phyloP scores from a whole-genome alignment of 2,797 vertebrate species.

The Hipposideros larvatus region DNA sequence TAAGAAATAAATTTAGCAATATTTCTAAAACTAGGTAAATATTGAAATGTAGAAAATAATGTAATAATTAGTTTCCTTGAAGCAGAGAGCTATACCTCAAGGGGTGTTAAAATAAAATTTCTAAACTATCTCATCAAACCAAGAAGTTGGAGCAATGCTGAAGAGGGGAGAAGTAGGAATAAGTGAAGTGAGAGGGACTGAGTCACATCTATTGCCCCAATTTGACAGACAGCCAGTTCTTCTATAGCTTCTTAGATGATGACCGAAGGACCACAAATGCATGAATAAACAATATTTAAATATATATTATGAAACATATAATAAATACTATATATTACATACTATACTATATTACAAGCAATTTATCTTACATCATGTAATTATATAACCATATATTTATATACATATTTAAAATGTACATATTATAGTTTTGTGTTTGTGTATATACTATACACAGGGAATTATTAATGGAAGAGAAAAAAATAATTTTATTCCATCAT shows the following conservation, averaged over 20 bases:
- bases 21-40: neutral
- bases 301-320: neutral
- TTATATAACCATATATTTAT: neutral
- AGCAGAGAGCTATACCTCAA: neutral
- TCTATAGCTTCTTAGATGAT: neutral
- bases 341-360: neutral
- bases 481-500: neutral
- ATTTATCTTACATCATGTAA: neutral
- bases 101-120: neutral
- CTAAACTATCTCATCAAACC: neutral
- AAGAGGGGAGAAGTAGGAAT: neutral
- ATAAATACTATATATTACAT: neutral
- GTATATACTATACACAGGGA: too few species aligned
- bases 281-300: neutral
- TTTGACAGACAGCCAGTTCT: neutral
- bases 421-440: neutral
- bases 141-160: neutral
- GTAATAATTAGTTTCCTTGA: neutral
- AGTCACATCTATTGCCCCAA: neutral
- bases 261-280: neutral
- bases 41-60: neutral
- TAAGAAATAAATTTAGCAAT: neutral
- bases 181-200: neutral
- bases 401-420: neutral
- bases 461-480: neutral